phyloP scores from a whole-genome alignment of 2,797 vertebrate genomes.

The Scleropages formosus region DNA sequence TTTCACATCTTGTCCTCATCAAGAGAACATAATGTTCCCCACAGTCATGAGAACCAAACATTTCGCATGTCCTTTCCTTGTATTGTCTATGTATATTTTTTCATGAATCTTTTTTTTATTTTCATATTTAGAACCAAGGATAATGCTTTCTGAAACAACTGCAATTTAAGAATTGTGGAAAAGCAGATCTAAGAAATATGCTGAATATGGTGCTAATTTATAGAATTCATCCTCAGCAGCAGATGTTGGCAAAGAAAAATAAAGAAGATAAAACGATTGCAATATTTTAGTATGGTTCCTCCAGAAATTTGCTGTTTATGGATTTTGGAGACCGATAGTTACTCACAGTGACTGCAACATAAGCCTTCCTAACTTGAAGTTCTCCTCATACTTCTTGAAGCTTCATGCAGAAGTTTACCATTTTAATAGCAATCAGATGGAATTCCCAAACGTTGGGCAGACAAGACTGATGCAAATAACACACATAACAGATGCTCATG shows the following conservation, averaged over 20 bases:
- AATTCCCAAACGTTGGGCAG: conserved; percentile 18
- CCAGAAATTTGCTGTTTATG: conserved; percentile 39
- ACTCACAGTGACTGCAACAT: conserved; percentile 44
- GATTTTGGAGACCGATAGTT: conserved; percentile 40
- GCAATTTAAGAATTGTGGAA: conserved; percentile 40
- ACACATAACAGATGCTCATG: conserved; percentile 15
- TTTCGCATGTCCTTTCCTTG: not conserved
- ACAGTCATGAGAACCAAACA: conserved; percentile 45
- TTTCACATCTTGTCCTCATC: conserved; percentile 40
- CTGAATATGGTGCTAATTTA: conserved; percentile 71
- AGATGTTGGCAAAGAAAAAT: conserved; percentile 36
- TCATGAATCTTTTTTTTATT: conserved; percentile 45
- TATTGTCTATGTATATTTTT: conserved; percentile 39
- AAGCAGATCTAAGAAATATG: conserved; percentile 49
- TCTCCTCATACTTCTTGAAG: conserved; percentile 22
- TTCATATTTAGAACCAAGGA: conserved; percentile 33
- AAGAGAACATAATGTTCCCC: conserved; percentile 41
- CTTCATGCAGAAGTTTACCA: conserved; percentile 1
- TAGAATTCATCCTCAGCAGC: conserved; percentile 43
- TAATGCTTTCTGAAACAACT: conserved; percentile 28
- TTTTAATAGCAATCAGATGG: conserved; percentile 31
- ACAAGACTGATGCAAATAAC: not conserved
- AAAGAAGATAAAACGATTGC: conserved; percentile 39
- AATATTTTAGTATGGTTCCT: conserved; percentile 47
- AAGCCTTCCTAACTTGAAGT: conserved; percentile 28